Percentiles rank a stretch among this genome's conserved stretches.
These are phyloP conservation scores for Gerris lacustris DNA, from an alignment of 2,888 invertebrate species.

Conservation along the genomic window DNA sequence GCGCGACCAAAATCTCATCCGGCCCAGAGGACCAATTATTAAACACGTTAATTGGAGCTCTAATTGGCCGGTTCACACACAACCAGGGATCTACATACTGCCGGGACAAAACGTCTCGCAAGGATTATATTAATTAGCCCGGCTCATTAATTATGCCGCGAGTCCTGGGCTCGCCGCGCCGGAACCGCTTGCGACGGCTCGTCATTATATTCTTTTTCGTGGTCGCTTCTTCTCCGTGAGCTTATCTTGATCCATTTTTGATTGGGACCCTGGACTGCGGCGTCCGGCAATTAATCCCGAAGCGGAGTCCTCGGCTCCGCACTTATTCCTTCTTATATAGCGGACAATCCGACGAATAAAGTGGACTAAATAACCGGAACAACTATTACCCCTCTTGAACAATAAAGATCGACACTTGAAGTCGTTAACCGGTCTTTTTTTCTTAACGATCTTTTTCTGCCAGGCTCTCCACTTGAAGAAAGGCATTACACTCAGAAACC, in stretches of 20 bases:
- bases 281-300: neutral
- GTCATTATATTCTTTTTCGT: neutral
- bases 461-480: no score
- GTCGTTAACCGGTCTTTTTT: neutral
- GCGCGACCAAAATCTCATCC: constrained; percentile 1
- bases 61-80: neutral
- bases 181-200: neutral
- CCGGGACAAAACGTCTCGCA: neutral
- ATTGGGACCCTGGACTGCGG: neutral
- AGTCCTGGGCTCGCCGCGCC: neutral
- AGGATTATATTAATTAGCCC: constrained; percentile 3
- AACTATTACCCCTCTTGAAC: neutral
- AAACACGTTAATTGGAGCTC: constrained; percentile 3
- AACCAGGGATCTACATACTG: neutral
- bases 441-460: neutral
- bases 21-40: neutral
- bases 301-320: neutral
- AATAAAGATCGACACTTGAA: neutral
- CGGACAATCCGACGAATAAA: neutral
- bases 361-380: neutral
- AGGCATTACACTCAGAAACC: no score
- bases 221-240: neutral
- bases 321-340: neutral
- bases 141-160: neutral
- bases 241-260: constrained; percentile 5